A percentile compares a stretch with the other conserved stretches of the same genome.
Evolutionary conservation across 2,113 vertebrate genomes (phyloP).

Genomic region (Mastomys natalensis): DNA sequence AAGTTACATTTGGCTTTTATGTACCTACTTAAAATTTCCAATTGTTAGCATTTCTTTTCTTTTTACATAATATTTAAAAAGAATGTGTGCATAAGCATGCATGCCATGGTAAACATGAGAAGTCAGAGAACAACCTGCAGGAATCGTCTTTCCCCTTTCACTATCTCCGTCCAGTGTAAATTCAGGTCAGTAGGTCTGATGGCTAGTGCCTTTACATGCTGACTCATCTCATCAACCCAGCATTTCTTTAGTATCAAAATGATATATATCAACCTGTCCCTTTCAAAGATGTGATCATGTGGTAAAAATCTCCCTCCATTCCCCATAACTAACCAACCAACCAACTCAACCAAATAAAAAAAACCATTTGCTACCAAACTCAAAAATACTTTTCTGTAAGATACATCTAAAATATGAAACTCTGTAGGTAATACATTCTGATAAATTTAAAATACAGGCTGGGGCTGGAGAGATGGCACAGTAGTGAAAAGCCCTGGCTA

Average conservation of each 20-base stretch:
- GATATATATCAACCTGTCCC: neutral
- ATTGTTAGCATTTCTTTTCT: neutral
- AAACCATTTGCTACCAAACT: neutral
- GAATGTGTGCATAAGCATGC: too few species aligned
- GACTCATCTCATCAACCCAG: neutral
- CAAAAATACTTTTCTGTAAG: constrained; percentile 59
- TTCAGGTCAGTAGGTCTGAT: neutral
- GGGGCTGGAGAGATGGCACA: neutral
- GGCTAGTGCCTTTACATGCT: neutral
- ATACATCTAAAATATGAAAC: constrained; percentile 6
- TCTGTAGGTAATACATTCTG: neutral
- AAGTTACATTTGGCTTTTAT: constrained; percentile 57
- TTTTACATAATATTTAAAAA: neutral
- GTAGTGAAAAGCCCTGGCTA: neutral
- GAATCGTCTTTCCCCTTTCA: neutral
- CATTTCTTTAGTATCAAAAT: constrained; percentile 25
- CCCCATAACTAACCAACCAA: neutral
- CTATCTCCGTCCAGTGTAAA: too few species aligned
- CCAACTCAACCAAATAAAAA: neutral
- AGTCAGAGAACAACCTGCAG: neutral
- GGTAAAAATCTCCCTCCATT: neutral
- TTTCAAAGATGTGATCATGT: neutral
- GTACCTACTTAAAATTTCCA: neutral
- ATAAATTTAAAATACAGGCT: neutral
- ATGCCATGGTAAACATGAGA: neutral